Evolutionary conservation across 2,888 invertebrate genomes (phyloP).

Genomic region (Stenoptilia bipunctidactyla): DNA sequence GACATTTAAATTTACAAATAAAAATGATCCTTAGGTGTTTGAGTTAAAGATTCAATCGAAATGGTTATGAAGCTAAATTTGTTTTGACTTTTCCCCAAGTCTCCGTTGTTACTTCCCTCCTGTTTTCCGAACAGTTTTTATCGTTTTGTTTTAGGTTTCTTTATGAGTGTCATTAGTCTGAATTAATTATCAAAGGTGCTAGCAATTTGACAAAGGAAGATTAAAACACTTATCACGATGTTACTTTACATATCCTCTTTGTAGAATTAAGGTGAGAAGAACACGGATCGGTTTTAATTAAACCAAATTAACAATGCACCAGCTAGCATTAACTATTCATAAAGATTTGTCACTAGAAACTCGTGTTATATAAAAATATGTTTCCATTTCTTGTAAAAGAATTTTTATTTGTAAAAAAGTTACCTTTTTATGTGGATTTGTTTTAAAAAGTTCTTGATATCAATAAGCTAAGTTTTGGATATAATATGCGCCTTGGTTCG

Average conservation of each 20-base stretch:
- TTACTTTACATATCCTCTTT: background rate
- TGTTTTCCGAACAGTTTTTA: slow-evolving; percentile 25
- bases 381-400: too few relatives aligned
- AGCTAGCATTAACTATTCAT: too few relatives aligned
- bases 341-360: too few relatives aligned
- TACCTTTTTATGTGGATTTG: too few relatives aligned
- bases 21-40: slow-evolving; percentile 21
- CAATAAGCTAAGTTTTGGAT: too few relatives aligned
- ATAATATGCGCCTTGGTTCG: too few relatives aligned
- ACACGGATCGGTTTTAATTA: background rate
- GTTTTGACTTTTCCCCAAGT: slow-evolving; percentile 10
- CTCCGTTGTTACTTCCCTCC: slow-evolving; percentile 21
- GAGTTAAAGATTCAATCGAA: slow-evolving; percentile 11
- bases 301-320: too few relatives aligned
- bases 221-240: slow-evolving; percentile 19
- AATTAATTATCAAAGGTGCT: slow-evolving; percentile 23
- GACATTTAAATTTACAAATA: slow-evolving; percentile 17
- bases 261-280: background rate
- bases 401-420: too few relatives aligned
- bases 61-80: slow-evolving; percentile 9
- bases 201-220: background rate
- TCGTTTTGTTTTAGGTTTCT: slow-evolving; percentile 23
- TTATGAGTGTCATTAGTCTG: slow-evolving; percentile 24
- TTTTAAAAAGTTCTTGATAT: too few relatives aligned
- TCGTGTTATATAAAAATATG: too few relatives aligned